Evolutionary conservation across 1,140 invertebrate genomes (phyloP).

Genomic region (Caenorhabditis briggsae): DNA sequence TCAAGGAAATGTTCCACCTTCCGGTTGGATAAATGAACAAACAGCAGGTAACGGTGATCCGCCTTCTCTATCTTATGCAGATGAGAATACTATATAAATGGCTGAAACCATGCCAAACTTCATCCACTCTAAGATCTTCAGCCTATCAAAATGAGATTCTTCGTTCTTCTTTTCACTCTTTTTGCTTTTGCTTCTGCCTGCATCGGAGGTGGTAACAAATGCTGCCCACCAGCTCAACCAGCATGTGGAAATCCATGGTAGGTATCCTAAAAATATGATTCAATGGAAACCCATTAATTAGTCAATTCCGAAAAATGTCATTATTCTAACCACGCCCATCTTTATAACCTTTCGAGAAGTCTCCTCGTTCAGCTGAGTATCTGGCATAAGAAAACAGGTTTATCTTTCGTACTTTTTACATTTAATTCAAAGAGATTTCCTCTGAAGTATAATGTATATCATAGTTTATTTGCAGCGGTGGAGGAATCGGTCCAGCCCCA

Average conservation of each 20-base stretch:
- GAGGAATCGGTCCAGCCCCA: background rate
- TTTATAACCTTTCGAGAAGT: too few species aligned
- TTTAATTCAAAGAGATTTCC: too few species aligned
- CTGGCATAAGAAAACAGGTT: too few species aligned
- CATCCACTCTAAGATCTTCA: background rate
- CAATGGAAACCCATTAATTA: background rate
- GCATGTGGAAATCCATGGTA: slow-evolving; percentile 45
- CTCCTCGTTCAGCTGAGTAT: too few species aligned
- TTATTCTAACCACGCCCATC: background rate
- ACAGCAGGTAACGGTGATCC: slow-evolving; percentile 9
- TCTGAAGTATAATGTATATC: background rate
- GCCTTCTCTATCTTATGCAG: background rate
- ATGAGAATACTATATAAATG: slow-evolving; percentile 9
- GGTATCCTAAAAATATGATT: background rate
- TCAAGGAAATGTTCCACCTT: slow-evolving; percentile 19
- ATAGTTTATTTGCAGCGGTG: slow-evolving; percentile 7
- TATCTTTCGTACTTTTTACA: too few species aligned
- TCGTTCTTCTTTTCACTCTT: background rate
- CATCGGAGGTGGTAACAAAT: background rate
- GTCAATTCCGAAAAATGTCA: background rate
- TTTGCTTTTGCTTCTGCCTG: slow-evolving; percentile 18
- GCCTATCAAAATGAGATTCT: background rate
- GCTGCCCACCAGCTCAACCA: slow-evolving; percentile 16
- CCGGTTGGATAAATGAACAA: slow-evolving; percentile 27
- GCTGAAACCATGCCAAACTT: background rate